Percentiles rank a stretch among this genome's conserved stretches.
Evolutionary conservation across 2,797 vertebrate species (phyloP).

Genomic region (Diplodus sargus): DNA sequence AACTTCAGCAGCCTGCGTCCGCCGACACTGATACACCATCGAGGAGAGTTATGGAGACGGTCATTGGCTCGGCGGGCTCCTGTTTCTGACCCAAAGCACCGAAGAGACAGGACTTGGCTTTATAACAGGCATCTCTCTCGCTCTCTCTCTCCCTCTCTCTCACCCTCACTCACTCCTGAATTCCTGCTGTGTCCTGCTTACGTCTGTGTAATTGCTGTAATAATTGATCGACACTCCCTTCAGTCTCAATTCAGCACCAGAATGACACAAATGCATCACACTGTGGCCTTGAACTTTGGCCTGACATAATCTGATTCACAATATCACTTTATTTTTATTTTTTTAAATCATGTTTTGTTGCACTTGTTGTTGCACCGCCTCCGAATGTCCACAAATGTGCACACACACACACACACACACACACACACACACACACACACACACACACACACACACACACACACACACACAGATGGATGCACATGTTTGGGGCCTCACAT

Average conservation of each 20-base stretch:
- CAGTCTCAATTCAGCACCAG: conserved; percentile 22
- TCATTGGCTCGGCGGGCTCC: conserved; percentile 55
- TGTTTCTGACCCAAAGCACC: conserved; percentile 61
- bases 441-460: not conserved
- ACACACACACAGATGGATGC: conserved; percentile 12
- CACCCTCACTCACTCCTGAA: conserved; percentile 59
- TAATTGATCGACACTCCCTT: conserved; percentile 66
- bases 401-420: not conserved
- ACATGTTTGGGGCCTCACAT: conserved; percentile 52
- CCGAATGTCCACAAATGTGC: not conserved
- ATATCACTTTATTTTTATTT: not conserved
- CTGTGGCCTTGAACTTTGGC: not conserved
- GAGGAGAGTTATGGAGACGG: conserved; percentile 57
- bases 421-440: not conserved
- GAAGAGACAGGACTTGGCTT: conserved; percentile 73
- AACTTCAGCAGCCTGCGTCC: conserved; percentile 48
- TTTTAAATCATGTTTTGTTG: not conserved
- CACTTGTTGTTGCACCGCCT: not conserved
- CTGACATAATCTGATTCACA: not conserved
- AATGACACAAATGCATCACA: conserved; percentile 17
- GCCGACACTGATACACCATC: conserved; percentile 42
- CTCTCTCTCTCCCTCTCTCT: conserved; percentile 41
- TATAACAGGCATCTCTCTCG: conserved; percentile 69
- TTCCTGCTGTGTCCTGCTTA: conserved; percentile 54
- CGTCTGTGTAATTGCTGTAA: conserved; percentile 68